Evolutionary conservation across 2,888 invertebrate species (phyloP).

Genomic region (Tiphia femorata): DNA sequence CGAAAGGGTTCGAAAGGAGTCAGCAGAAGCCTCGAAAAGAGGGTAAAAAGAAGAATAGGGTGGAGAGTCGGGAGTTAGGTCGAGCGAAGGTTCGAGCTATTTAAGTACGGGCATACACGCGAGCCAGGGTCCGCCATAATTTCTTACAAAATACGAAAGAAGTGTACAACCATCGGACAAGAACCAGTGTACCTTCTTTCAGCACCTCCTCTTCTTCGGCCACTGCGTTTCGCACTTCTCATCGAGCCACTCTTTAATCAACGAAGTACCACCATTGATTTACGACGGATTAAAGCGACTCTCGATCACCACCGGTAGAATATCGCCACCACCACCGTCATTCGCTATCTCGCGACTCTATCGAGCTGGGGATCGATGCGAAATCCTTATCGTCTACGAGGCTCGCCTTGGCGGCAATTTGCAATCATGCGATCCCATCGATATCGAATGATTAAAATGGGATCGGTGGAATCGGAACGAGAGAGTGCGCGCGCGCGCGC

Average conservation of each 20-base stretch:
- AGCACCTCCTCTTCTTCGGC: slow-evolving; percentile 38
- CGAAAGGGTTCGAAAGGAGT: neutral
- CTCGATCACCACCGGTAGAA: slow-evolving; percentile 18
- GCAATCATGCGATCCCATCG: neutral
- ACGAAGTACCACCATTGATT: slow-evolving; percentile 23
- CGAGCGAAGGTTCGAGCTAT: slow-evolving; percentile 22
- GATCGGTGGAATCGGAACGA: neutral
- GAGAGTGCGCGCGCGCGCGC: neutral
- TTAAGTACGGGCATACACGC: slow-evolving; percentile 57
- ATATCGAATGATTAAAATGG: neutral
- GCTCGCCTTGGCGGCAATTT: too few relatives aligned
- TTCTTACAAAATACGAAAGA: slow-evolving; percentile 52
- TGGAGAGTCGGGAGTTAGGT: slow-evolving; percentile 32
- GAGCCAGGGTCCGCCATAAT: slow-evolving; percentile 51
- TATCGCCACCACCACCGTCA: too few relatives aligned
- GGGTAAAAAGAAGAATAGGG: slow-evolving; percentile 16
- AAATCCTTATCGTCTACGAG: too few relatives aligned
- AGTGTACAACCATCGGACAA: slow-evolving; percentile 11
- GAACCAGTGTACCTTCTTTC: slow-evolving; percentile 32
- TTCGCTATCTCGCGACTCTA: neutral
- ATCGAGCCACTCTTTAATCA: slow-evolving; percentile 31
- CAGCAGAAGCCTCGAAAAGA: slow-evolving; percentile 6
- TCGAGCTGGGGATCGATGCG: neutral
- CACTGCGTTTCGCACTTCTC: slow-evolving; percentile 21
- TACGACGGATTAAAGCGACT: slow-evolving; percentile 36